A percentile compares a stretch with the other conserved stretches of the same genome.
Conservation (phyloP, 2,113 vertebrate species). For the Menidia beryllina region DNA sequence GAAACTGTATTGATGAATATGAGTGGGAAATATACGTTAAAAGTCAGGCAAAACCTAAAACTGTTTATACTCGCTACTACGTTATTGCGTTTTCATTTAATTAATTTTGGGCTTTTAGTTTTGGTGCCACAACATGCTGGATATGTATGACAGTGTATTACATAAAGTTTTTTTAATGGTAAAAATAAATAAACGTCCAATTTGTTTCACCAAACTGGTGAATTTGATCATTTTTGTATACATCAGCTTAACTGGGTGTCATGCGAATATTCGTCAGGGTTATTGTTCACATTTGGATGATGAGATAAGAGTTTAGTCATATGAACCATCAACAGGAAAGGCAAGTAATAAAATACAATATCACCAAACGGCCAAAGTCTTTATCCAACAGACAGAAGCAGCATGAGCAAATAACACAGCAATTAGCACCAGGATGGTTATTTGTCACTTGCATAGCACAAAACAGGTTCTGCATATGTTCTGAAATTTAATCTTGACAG, state of each 20-base stretch:
- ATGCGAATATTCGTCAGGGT: no score
- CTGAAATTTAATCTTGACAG: constrained; percentile 44
- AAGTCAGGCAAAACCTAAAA: neutral
- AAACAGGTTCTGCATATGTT: neutral
- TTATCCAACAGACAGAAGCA: neutral
- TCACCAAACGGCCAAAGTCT: no score
- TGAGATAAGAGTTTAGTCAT: no score
- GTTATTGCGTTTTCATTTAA: neutral
- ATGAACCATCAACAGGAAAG: no score
- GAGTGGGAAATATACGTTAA: neutral
- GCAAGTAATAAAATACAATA: no score
- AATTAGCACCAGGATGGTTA: no score
- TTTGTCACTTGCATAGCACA: no score
- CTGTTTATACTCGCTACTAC: neutral
- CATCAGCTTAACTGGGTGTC: no score
- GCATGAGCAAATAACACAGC: no score
- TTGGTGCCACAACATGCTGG: neutral
- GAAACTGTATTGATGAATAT: neutral
- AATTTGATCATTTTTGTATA: no score
- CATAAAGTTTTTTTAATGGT: neutral
- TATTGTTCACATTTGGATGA: no score
- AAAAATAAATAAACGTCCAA: neutral
- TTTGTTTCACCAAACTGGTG: neutral
- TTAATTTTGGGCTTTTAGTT: neutral
- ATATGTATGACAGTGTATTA: neutral